Percentiles rank a stretch among this genome's conserved stretches.
These are phyloP conservation scores for Scotopteryx bipunctaria DNA, from an alignment of 2,888 invertebrate genomes.

Conservation along the genomic window DNA sequence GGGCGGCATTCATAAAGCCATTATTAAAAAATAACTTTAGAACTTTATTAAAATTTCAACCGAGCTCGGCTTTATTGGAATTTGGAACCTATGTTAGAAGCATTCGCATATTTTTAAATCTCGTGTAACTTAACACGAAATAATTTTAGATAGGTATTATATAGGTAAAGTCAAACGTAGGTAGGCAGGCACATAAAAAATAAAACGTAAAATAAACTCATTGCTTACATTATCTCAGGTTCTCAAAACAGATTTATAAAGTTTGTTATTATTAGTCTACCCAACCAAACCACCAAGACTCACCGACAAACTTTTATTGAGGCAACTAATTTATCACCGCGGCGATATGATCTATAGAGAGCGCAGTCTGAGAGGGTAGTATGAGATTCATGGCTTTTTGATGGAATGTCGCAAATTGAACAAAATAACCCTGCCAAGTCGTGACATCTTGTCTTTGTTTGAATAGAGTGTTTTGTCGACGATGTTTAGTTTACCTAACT, in stretches of 20 bases:
- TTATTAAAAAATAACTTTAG: conserved; percentile 13
- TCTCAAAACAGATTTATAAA: conserved; percentile 26
- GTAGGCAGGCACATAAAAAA: too few species aligned
- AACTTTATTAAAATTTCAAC: too few species aligned
- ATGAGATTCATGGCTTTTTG: conserved; percentile 50
- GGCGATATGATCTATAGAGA: conserved; percentile 61
- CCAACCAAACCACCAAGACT: conserved; percentile 30
- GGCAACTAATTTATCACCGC: conserved; percentile 63
- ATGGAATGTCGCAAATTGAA: conserved; percentile 50
- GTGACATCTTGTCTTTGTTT: not conserved
- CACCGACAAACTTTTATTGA: conserved; percentile 54
- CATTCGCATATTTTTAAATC: too few species aligned
- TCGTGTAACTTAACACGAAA: too few species aligned
- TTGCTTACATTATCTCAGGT: not conserved
- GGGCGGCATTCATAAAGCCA: conserved; percentile 56
- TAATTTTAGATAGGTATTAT: too few species aligned
- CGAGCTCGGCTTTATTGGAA: too few species aligned
- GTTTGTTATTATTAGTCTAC: conserved; percentile 40
- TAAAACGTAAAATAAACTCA: too few species aligned
- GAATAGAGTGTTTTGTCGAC: not conserved
- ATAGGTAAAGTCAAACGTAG: too few species aligned
- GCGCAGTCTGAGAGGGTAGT: conserved; percentile 48
- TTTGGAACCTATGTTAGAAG: too few species aligned
- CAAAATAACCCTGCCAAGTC: conserved; percentile 17
- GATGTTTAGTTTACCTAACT: too few species aligned